Conservation (phyloP, 2,113 vertebrate genomes). For the Festucalex cinctus region DNA sequence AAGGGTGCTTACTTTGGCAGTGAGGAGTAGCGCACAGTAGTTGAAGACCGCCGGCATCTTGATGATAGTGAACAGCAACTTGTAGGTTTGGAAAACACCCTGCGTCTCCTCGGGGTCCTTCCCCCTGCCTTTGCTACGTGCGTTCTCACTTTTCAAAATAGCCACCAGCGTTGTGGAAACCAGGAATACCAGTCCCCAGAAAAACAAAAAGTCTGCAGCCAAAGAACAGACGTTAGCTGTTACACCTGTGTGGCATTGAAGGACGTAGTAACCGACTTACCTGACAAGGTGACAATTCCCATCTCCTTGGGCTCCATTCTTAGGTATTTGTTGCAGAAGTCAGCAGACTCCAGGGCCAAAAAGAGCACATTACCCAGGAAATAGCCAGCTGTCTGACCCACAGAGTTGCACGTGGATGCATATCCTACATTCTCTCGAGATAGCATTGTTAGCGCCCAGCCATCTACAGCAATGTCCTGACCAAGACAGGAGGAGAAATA, state of each 20-base stretch:
- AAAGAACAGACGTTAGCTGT: constrained; percentile 1
- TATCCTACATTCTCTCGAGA: constrained; percentile 95
- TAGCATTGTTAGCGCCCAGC: constrained; percentile 97
- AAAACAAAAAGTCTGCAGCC: constrained; percentile 90
- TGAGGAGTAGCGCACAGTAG: constrained; percentile 89
- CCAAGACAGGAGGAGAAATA: not conserved
- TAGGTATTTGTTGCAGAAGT: constrained; percentile 97
- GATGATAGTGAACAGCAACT: constrained; percentile 84
- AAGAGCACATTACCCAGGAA: constrained; percentile 97
- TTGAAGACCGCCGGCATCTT: constrained; percentile 93
- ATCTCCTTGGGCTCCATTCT: constrained; percentile 80
- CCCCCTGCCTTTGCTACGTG: constrained; percentile 46
- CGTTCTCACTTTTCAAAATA: constrained; percentile 86
- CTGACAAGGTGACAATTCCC: constrained; percentile 91
- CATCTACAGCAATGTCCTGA: constrained; percentile 92
- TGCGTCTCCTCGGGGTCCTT: constrained; percentile 81
- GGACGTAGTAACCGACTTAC: constrained; percentile 60
- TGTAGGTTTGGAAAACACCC: constrained; percentile 92
- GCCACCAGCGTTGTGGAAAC: constrained; percentile 92
- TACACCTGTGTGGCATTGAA: not conserved
- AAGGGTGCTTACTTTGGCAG: constrained; percentile 80
- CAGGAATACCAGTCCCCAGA: constrained; percentile 92
- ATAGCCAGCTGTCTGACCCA: constrained; percentile 96
- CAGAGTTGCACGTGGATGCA: constrained; percentile 96
- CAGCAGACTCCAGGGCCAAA: constrained; percentile 90